Percentiles rank a stretch among this genome's conserved stretches.
phyloP scores from a whole-genome alignment of 1,140 invertebrate genomes.

The Ganaspis sp. region DNA sequence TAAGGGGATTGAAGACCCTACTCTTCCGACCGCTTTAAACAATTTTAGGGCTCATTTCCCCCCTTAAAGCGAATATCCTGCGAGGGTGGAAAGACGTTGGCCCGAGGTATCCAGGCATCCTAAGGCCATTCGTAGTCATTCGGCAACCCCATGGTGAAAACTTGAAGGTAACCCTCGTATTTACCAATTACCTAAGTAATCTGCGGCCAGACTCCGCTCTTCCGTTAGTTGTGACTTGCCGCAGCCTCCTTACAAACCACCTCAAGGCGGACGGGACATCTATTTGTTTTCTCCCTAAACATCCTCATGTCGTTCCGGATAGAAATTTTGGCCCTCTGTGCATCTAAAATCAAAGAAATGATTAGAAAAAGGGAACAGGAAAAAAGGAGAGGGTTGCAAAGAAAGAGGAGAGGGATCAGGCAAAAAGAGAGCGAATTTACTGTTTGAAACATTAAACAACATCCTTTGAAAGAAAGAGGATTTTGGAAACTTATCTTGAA shows the following conservation, averaged over 20 bases:
- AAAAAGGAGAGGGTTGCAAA: too few relatives aligned
- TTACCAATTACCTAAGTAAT: conserved; percentile 77
- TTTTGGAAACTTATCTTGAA: too few relatives aligned
- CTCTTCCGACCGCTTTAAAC: conserved; percentile 74
- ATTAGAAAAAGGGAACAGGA: too few relatives aligned
- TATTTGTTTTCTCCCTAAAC: not conserved
- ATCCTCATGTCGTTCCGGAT: not conserved
- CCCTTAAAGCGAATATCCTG: conserved; percentile 75
- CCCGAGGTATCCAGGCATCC: conserved; percentile 60
- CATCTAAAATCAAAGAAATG: too few relatives aligned
- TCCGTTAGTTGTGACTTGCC: conserved; percentile 46
- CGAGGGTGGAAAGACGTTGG: conserved; percentile 51
- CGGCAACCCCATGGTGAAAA: conserved; percentile 63
- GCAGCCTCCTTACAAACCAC: conserved; percentile 49
- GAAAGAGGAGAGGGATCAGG: too few relatives aligned
- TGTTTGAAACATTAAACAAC: too few relatives aligned
- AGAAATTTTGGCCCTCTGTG: too few relatives aligned
- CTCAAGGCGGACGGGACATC: conserved; percentile 53
- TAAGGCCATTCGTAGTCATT: conserved; percentile 51
- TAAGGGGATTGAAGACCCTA: conserved; percentile 49
- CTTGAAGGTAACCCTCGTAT: conserved; percentile 72
- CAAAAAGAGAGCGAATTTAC: too few relatives aligned
- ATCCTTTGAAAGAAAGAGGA: too few relatives aligned
- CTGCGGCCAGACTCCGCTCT: conserved; percentile 65
- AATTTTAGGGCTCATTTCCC: conserved; percentile 78